Percentiles rank a stretch among this genome's conserved stretches.
phyloP scores from a whole-genome alignment of 1,140 invertebrate species.

The Cotesia glomerata region DNA sequence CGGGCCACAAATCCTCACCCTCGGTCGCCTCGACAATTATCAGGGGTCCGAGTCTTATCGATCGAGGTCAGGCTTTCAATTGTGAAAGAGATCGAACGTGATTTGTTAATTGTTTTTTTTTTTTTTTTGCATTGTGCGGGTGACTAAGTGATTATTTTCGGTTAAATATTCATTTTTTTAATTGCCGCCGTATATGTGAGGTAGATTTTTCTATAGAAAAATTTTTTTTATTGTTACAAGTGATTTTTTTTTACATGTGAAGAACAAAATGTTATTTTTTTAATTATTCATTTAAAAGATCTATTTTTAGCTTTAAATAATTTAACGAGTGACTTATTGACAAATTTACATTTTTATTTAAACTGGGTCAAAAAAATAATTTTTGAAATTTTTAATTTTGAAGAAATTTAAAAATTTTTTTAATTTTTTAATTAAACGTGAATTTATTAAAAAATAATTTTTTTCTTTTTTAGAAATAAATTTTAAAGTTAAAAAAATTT shows the following conservation, averaged over 20 bases:
- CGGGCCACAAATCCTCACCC: slow-evolving; percentile 34
- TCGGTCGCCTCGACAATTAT: slow-evolving; percentile 15
- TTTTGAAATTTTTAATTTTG: too few relatives aligned
- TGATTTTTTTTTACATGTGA: neutral
- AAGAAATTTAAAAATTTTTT: too few relatives aligned
- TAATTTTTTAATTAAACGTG: too few relatives aligned
- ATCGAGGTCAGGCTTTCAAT: neutral
- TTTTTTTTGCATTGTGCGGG: neutral
- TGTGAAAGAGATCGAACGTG: neutral
- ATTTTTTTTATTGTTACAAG: neutral
- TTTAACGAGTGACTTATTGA: too few relatives aligned
- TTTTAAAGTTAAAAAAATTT: too few relatives aligned
- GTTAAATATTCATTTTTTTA: neutral
- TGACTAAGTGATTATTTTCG: neutral
- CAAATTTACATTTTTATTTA: too few relatives aligned
- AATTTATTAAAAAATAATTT: too few relatives aligned
- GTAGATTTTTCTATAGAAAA: neutral
- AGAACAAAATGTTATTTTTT: too few relatives aligned
- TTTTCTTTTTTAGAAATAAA: too few relatives aligned
- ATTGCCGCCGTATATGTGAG: neutral
- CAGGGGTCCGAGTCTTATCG: neutral
- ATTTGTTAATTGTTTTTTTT: neutral
- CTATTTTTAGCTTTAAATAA: too few relatives aligned
- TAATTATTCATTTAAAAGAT: too few relatives aligned
- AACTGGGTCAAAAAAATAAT: too few relatives aligned